Percentiles rank a stretch among this genome's conserved stretches.
These are phyloP conservation scores for Drosophila sordidula DNA, from an alignment of 2,888 invertebrate species.

Conservation along the genomic window DNA sequence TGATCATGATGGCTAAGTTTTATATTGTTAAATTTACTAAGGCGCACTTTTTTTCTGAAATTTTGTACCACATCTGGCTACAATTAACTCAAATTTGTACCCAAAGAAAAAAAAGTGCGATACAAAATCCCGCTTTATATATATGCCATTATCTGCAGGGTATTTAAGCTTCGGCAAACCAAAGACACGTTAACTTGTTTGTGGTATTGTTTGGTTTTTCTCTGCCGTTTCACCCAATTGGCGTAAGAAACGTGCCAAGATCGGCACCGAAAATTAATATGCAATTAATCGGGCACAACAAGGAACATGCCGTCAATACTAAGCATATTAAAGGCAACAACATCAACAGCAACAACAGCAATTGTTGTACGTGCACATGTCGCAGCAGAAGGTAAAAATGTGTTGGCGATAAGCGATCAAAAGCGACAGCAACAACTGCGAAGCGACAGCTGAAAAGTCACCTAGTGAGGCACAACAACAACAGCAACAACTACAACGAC, in stretches of 20 bases:
- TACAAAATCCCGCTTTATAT: no score
- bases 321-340: slow-evolving; percentile 42
- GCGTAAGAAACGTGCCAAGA: slow-evolving; percentile 77
- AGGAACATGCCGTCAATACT: slow-evolving; percentile 75
- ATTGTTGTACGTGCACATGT: slow-evolving; percentile 77
- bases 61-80: no score
- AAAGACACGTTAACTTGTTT: background rate
- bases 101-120: no score
- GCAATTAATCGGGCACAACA: slow-evolving; percentile 80
- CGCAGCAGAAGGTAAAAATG: slow-evolving; percentile 51
- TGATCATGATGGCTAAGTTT: no score
- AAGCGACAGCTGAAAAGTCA: slow-evolving; percentile 70
- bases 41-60: no score
- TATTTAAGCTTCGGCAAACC: background rate
- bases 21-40: no score
- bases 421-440: slow-evolving; percentile 62
- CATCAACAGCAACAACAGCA: slow-evolving; percentile 32
- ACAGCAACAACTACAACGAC: slow-evolving; percentile 20
- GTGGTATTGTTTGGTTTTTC: slow-evolving; percentile 1
- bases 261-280: slow-evolving; percentile 77
- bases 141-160: no score
- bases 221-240: slow-evolving; percentile 72
- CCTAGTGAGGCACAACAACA: slow-evolving; percentile 67
- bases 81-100: no score
- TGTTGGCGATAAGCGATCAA: slow-evolving; percentile 70